Percentiles rank a stretch among this genome's conserved stretches.
These are phyloP conservation scores for Xiphophorus couchianus DNA, from an alignment of 2,113 vertebrate species.

Conservation along the genomic window DNA sequence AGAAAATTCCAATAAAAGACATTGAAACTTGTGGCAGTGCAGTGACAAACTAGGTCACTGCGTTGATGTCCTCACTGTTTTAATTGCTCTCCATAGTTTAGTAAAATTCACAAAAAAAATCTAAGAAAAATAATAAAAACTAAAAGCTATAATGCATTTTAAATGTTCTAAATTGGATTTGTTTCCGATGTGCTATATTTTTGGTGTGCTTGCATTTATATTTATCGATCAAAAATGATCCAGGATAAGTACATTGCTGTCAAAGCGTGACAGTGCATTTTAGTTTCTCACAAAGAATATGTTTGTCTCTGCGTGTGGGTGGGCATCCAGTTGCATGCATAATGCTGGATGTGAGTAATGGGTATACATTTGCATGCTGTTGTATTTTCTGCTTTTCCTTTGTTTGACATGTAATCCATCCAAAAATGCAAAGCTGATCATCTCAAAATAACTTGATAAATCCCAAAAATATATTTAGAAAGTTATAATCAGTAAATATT, in stretches of 20 bases:
- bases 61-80: not conserved
- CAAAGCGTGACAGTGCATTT: slow-evolving; percentile 34
- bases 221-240: slow-evolving; percentile 12
- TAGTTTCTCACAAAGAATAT: slow-evolving; percentile 2
- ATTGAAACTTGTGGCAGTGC: too few relatives aligned
- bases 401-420: not conserved
- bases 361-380: not conserved
- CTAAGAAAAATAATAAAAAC: not conserved
- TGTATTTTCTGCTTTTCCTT: not conserved
- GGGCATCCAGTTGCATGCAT: slow-evolving; percentile 6
- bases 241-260: slow-evolving; percentile 24
- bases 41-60: not conserved
- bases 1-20: too few relatives aligned
- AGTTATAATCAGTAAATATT: not conserved
- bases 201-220: not conserved
- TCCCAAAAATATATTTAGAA: not conserved
- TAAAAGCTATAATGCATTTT: not conserved
- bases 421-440: not conserved
- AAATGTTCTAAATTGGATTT: not conserved
- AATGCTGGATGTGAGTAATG: slow-evolving; percentile 2
- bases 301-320: not conserved
- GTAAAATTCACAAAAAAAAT: not conserved
- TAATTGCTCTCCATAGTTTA: not conserved
- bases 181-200: slow-evolving; percentile 8
- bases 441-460: not conserved